A percentile compares a stretch with the other conserved stretches of the same genome.
phyloP scores from a whole-genome alignment of 2,888 invertebrate species.

The Sisyra nigra region DNA sequence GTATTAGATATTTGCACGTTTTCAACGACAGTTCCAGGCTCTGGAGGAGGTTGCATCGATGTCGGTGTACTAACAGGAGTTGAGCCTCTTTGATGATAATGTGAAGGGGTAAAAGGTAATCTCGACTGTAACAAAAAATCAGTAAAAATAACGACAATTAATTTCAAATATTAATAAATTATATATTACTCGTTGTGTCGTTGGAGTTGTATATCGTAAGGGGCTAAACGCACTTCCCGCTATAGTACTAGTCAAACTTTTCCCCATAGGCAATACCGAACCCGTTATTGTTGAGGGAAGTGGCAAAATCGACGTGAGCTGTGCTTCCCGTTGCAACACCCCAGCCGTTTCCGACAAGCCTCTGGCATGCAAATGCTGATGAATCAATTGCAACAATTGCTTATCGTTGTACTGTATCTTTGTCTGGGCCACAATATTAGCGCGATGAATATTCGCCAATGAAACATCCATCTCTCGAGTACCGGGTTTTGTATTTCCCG shows the following conservation, averaged over 20 bases:
- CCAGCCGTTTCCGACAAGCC: conserved; percentile 60
- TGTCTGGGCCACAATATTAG: conserved; percentile 92
- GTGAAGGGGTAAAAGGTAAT: not conserved
- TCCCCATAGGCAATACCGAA: conserved; percentile 17
- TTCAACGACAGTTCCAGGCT: not conserved
- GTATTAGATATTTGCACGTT: conserved; percentile 1
- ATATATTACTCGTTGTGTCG: conserved; percentile 27
- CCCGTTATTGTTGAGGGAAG: conserved; percentile 22
- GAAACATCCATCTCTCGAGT: conserved; percentile 70
- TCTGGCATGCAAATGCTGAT: conserved; percentile 66
- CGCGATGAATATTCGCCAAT: conserved; percentile 75
- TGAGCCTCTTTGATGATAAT: conserved; percentile 10
- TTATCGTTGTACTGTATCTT: conserved; percentile 88
- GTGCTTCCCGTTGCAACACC: conserved; percentile 61
- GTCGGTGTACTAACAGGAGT: not conserved
- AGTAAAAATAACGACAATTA: not conserved
- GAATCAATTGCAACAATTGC: conserved; percentile 81
- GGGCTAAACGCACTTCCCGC: conserved; percentile 24
- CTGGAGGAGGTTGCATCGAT: conserved; percentile 4
- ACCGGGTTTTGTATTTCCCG: conserved; percentile 72
- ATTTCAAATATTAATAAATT: not conserved
- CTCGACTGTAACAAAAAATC: not conserved
- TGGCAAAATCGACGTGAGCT: conserved; percentile 37
- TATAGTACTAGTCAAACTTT: not conserved
- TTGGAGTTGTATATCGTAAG: conserved; percentile 30